Percentiles rank a stretch among this genome's conserved stretches.
Evolutionary conservation across 2,888 invertebrate genomes (phyloP).

Genomic region (Arge pagana): DNA sequence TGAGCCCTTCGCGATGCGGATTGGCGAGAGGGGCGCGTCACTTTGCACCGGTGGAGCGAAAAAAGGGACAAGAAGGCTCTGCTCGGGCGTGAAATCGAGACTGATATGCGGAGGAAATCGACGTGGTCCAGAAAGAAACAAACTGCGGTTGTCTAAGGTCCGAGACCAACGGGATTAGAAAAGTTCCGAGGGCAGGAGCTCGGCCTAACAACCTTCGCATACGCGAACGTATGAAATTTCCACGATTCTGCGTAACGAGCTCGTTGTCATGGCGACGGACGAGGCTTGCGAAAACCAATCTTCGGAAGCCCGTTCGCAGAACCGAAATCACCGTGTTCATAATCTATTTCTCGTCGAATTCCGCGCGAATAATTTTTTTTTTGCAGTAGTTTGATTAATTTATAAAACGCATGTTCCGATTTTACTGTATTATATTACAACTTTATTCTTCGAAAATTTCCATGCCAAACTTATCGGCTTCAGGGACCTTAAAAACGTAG

Average conservation of each 20-base stretch:
- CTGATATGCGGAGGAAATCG: background rate
- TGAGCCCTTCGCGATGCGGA: too few species aligned
- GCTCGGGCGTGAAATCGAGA: background rate
- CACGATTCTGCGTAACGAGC: background rate
- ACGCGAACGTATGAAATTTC: background rate
- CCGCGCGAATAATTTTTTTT: too few species aligned
- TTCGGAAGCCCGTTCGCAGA: too few species aligned
- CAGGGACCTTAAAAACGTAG: background rate
- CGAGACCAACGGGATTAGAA: slow-evolving; percentile 1
- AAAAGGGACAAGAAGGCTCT: slow-evolving; percentile 29
- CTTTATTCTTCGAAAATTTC: background rate
- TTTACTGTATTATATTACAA: background rate
- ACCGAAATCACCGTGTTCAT: too few species aligned
- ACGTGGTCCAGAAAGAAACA: background rate
- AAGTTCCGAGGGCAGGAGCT: slow-evolving; percentile 6
- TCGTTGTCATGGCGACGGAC: slow-evolving; percentile 13
- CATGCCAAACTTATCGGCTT: background rate
- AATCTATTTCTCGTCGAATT: too few species aligned
- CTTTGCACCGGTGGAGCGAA: slow-evolving; percentile 29
- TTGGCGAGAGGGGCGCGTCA: too few species aligned
- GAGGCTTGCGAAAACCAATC: too few species aligned
- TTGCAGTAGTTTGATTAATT: too few species aligned
- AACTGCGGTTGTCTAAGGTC: background rate
- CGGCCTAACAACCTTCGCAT: background rate
- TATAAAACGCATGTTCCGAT: too few species aligned